A percentile compares a stretch with the other conserved stretches of the same genome.
These are phyloP conservation scores for Fulmarus glacialis DNA, from an alignment of 2,113 vertebrate genomes.

Conservation along the genomic window DNA sequence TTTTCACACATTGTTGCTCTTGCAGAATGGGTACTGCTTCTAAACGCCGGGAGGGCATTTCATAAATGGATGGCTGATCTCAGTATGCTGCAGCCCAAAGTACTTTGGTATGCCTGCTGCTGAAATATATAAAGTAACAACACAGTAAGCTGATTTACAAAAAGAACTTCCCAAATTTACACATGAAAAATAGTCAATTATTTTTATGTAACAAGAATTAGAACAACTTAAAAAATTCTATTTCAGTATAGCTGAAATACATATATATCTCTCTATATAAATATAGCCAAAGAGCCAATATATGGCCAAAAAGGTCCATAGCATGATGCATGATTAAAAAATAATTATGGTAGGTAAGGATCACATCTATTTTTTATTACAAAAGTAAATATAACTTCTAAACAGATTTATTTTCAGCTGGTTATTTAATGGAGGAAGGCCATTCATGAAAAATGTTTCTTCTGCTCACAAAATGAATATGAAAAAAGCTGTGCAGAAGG, in stretches of 20 bases:
- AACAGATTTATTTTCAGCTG: neutral
- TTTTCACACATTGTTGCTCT: constrained; percentile 39
- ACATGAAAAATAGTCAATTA: neutral
- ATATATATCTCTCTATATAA: neutral
- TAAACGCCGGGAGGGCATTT: neutral
- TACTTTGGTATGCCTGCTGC: neutral
- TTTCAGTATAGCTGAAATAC: neutral
- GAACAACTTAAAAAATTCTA: neutral
- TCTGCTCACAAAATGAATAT: neutral
- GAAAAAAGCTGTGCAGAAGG: neutral
- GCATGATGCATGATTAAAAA: neutral
- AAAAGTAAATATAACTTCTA: neutral
- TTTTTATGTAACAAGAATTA: neutral
- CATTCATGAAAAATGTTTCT: neutral
- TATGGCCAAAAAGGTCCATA: neutral
- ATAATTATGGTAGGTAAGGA: neutral
- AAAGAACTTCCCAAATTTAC: neutral
- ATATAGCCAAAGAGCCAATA: neutral
- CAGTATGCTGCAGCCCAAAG: neutral
- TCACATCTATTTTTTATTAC: neutral
- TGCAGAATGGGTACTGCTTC: constrained; percentile 25
- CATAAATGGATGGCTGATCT: constrained; percentile 5
- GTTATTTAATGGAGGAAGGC: neutral
- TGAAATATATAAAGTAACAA: neutral
- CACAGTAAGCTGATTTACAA: neutral